These are phyloP conservation scores for Mya arenaria DNA, from an alignment of 1,140 invertebrate genomes.

Conservation along the genomic window DNA sequence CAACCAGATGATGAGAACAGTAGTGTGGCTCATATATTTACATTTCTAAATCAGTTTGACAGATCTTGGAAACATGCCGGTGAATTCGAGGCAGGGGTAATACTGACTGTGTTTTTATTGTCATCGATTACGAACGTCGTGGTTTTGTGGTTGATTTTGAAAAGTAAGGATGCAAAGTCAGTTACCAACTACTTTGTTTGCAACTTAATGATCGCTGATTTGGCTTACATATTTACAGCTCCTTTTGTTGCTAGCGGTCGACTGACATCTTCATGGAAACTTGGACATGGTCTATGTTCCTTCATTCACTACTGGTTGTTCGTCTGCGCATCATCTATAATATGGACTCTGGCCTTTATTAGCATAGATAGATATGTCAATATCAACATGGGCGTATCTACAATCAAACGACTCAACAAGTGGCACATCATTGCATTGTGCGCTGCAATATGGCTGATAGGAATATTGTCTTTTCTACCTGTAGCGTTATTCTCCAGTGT, in stretches of 20 bases:
- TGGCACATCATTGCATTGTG: background rate
- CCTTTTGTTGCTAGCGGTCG: background rate
- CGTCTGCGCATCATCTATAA: background rate
- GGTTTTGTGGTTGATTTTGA: background rate
- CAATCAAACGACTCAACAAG: background rate
- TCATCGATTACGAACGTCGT: background rate
- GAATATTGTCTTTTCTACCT: background rate
- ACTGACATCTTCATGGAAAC: background rate
- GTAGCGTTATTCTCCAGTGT: background rate
- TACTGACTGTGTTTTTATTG: background rate
- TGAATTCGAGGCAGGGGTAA: background rate
- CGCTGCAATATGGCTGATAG: background rate
- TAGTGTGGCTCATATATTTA: too few species aligned
- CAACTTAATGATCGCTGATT: background rate
- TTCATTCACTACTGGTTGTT: background rate
- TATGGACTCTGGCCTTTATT: background rate
- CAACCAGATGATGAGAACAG: too few species aligned
- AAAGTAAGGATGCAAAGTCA: background rate
- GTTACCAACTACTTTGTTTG: background rate
- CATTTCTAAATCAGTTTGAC: background rate
- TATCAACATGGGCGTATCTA: background rate
- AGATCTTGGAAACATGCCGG: background rate
- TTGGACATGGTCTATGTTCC: background rate
- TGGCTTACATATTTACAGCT: background rate
- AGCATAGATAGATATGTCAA: background rate